A percentile compares a stretch with the other conserved stretches of the same genome.
Conservation (phyloP, 2,797 vertebrate genomes). For the Micromesistius poutassou region DNA sequence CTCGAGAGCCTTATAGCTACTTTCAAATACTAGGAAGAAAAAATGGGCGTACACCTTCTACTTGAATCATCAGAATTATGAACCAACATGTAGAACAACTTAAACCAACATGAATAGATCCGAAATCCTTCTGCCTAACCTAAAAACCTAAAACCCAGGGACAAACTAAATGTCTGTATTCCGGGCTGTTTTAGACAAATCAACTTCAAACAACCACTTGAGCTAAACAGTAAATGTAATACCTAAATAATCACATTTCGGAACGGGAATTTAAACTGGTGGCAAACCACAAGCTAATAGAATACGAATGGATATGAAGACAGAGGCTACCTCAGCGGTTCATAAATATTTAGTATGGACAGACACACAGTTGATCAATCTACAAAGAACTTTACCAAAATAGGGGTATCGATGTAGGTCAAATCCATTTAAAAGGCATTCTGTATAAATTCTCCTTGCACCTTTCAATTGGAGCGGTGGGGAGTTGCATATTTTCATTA, state of each 20-base stretch:
- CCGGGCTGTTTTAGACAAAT: slow-evolving; percentile 14
- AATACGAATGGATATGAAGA: not conserved
- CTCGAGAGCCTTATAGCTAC: not conserved
- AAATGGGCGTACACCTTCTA: too few relatives aligned
- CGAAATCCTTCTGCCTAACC: not conserved
- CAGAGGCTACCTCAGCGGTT: not conserved
- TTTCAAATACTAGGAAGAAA: too few relatives aligned
- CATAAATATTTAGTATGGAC: not conserved
- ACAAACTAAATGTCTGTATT: not conserved
- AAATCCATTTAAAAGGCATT: too few relatives aligned
- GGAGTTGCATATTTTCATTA: too few relatives aligned
- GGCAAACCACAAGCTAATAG: not conserved
- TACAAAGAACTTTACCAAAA: not conserved
- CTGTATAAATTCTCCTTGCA: too few relatives aligned
- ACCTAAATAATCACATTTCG: not conserved
- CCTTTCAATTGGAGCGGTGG: not conserved
- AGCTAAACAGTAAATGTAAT: slow-evolving; percentile 4
- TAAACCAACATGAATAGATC: not conserved
- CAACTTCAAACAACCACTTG: slow-evolving; percentile 13
- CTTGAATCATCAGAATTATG: too few relatives aligned
- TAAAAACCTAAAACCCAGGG: not conserved
- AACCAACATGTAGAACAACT: too few relatives aligned
- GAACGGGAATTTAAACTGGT: slow-evolving; percentile 12
- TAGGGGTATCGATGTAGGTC: too few relatives aligned
- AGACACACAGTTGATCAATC: not conserved